These are phyloP conservation scores for Pomacea maculata DNA, from an alignment of 1,140 invertebrate genomes.

Conservation along the genomic window DNA sequence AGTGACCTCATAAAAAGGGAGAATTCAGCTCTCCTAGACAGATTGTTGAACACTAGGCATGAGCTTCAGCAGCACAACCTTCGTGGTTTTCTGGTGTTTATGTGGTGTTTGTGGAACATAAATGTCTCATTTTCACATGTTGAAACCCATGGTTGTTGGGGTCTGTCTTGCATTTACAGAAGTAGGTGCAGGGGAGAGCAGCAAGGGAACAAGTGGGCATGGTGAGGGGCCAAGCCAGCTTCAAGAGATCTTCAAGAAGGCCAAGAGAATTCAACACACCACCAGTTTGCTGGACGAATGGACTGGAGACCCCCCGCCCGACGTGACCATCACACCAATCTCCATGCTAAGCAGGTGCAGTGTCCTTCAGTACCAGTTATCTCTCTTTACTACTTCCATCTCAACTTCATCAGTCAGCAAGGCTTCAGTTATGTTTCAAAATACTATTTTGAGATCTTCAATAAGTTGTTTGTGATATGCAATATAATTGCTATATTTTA, in stretches of 20 bases:
- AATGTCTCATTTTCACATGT: neutral
- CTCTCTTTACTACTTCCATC: neutral
- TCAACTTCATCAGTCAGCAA: neutral
- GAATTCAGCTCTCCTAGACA: too few species aligned
- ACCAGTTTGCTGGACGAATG: constrained; percentile 12
- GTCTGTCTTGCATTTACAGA: constrained; percentile 4
- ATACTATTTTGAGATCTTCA: neutral
- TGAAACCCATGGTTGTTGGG: neutral
- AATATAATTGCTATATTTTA: too few species aligned
- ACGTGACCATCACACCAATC: constrained; percentile 22
- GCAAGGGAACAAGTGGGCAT: constrained; percentile 16
- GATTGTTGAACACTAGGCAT: too few species aligned
- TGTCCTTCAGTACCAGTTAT: too few species aligned
- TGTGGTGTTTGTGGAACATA: neutral
- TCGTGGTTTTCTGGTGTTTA: neutral
- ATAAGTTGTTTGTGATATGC: neutral
- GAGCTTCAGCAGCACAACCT: too few species aligned
- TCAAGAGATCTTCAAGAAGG: constrained; percentile 52
- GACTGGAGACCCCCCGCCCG: constrained; percentile 23
- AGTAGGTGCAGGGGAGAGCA: constrained; percentile 13
- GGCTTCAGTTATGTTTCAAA: neutral
- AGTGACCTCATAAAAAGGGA: too few species aligned
- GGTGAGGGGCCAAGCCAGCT: constrained; percentile 37
- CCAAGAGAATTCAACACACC: constrained; percentile 43
- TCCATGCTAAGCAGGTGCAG: neutral